Conservation (phyloP, 1,140 invertebrate genomes). For the Varroa destructor region DNA sequence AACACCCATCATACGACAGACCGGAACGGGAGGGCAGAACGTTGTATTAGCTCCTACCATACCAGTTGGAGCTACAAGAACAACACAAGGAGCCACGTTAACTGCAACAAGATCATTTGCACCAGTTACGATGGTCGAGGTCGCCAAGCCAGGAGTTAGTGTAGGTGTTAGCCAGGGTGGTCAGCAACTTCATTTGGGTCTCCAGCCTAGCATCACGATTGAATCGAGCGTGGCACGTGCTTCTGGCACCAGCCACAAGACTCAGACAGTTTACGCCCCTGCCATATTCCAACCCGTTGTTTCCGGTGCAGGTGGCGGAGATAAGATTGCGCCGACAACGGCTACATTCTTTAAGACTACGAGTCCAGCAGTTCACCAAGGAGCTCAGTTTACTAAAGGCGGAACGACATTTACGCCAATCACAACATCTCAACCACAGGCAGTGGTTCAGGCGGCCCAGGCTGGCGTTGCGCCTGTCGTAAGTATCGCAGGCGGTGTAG, state of each 20-base stretch:
- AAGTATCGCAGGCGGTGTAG: too few species aligned
- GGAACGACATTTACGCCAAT: constrained; percentile 20
- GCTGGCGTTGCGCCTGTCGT: too few species aligned
- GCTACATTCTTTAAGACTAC: constrained; percentile 13
- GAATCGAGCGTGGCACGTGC: not conserved
- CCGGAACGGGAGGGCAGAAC: constrained; percentile 29
- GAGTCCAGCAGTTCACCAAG: not conserved
- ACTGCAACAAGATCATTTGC: not conserved
- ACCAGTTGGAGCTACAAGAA: not conserved
- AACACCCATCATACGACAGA: constrained; percentile 43
- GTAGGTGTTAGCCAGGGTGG: not conserved
- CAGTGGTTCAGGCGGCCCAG: not conserved
- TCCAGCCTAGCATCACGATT: constrained; percentile 17
- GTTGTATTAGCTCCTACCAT: not conserved
- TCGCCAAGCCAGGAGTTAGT: not conserved
- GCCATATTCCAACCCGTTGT: constrained; percentile 14
- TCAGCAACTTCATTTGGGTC: constrained; percentile 5
- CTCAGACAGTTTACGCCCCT: not conserved
- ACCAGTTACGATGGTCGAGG: constrained; percentile 18
- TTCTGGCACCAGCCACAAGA: not conserved
- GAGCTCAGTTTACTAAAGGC: constrained; percentile 17
- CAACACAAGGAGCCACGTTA: not conserved
- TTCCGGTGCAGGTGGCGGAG: not conserved
- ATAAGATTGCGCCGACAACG: constrained; percentile 6
- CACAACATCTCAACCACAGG: constrained; percentile 4